Evolutionary conservation across 92 coral and sea anemone genomes (phyloP).

Genomic region (Phenganax subtilis): DNA sequence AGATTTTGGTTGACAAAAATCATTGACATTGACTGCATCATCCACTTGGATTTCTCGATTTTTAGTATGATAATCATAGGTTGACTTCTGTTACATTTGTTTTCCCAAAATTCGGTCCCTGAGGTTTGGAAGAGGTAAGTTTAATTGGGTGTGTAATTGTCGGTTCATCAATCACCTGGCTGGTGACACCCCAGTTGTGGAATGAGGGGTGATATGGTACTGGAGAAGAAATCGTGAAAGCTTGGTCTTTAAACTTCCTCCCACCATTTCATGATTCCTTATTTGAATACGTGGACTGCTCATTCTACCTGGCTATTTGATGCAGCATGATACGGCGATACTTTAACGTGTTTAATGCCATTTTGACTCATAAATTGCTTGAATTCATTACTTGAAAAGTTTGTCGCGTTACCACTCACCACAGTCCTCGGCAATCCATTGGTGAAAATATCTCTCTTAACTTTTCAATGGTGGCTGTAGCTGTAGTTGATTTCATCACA

Average conservation of each 20-base stretch:
- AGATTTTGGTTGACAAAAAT: constrained; percentile 43
- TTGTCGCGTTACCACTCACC: constrained; percentile 24
- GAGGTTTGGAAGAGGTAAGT: constrained; percentile 43
- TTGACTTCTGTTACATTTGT: too few species aligned
- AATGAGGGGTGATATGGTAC: constrained; percentile 28
- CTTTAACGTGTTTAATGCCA: constrained; percentile 50
- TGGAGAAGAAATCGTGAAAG: constrained; percentile 48
- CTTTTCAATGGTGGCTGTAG: constrained; percentile 41
- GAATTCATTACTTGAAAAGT: constrained; percentile 46
- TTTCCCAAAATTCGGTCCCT: constrained; percentile 26
- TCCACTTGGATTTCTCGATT: constrained; percentile 28
- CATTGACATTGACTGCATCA: constrained; percentile 45
- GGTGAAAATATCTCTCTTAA: constrained; percentile 47
- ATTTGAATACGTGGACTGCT: constrained; percentile 30
- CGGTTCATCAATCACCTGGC: constrained; percentile 54
- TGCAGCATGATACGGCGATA: constrained; percentile 40
- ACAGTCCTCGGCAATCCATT: constrained; percentile 39
- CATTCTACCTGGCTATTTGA: constrained; percentile 39
- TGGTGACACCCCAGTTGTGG: constrained; percentile 61
- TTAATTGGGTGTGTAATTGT: constrained; percentile 50
- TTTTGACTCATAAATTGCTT: constrained; percentile 40
- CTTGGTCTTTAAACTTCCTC: constrained; percentile 45
- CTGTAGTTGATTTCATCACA: too few species aligned
- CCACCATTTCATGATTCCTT: constrained; percentile 53
- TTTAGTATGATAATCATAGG: neutral